Evolutionary conservation across 2,113 vertebrate genomes (phyloP), one percentile per base, ranked within the genome.

Genomic region (Lethenteron reissneri): DNA sequence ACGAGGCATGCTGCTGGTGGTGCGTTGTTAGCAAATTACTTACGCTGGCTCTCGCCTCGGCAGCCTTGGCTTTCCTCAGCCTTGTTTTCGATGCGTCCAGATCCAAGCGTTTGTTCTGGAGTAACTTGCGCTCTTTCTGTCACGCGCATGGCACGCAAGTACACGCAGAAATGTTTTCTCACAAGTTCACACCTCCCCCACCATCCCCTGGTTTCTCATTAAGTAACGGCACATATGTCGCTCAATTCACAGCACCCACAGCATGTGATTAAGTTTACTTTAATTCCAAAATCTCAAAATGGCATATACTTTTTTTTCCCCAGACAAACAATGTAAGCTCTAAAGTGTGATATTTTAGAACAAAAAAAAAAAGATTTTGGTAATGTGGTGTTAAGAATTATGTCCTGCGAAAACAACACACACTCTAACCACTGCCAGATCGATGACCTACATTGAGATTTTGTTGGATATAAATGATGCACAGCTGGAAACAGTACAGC

Each of bases 71-170:
- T 78, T 99, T 99, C 84, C 91, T 97, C 77, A 95, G 78, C 76
- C 87, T 84, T 21, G 94, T 92, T 83, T 99, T 99, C 59, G 90
- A 91, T 58, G 94, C 94, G 79, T 99, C 94, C 79, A 99, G 82
- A 79, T 99, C 94, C 81, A 99, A 75, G 57, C 94, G 87, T 78
- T 95, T 97, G 75, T 91, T 91, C 75, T 94, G 89, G 75, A 99
- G 82, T 10, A 99, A 79, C 79, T 95, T 97, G 62, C 87, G 84
- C 79, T 99, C 94, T 87, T 95, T 99, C 94, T 99, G 79, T 72
- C 41, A 41, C 41, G 41, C 41, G 41, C 41, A 41, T 41, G 41
- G 41, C 41, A 41, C 41, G 41, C 6, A 41, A 41, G 41, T 41
- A 41, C 41, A 41, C 41, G 1, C 41, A 41, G 4, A 41, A 41